These are phyloP conservation scores for Tretioscincus oriximinensis DNA, from an alignment of 2,113 vertebrate genomes.

Conservation along the genomic window DNA sequence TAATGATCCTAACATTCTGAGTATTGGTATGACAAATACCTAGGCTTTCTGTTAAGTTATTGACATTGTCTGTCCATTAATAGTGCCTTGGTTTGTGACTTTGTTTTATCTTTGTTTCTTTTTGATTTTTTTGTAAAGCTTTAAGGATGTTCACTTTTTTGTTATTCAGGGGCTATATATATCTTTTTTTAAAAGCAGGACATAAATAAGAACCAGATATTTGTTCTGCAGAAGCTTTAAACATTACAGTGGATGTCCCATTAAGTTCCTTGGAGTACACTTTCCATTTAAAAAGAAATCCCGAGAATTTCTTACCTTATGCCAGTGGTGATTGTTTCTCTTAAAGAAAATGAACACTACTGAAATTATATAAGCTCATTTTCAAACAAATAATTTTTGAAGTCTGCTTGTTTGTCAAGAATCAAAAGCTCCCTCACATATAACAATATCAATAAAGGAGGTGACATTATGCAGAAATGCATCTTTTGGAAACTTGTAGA, in stretches of 20 bases:
- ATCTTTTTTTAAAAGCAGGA: not conserved
- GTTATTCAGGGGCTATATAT: conserved; percentile 5
- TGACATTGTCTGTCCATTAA: conserved; percentile 4
- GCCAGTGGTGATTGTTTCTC: not conserved
- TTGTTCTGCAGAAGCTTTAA: not conserved
- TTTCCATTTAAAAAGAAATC: not conserved
- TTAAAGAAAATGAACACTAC: not conserved
- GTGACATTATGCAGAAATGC: not conserved
- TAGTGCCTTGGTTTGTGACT: conserved; percentile 13
- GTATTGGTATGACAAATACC: conserved; percentile 34
- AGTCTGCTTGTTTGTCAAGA: not conserved
- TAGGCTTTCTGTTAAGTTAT: conserved; percentile 24
- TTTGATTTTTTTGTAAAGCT: not conserved
- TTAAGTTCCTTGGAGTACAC: not conserved
- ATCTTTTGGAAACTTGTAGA: not conserved
- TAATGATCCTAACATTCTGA: conserved; percentile 8
- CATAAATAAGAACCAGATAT: conserved; percentile 16
- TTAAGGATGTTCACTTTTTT: not conserved
- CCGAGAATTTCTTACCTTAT: too few species aligned
- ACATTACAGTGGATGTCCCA: not conserved
- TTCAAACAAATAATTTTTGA: not conserved
- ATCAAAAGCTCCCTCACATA: not conserved
- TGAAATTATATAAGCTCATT: not conserved
- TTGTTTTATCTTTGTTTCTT: not conserved
- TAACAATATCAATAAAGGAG: not conserved